Evolutionary conservation across 2,888 invertebrate species (phyloP), one percentile per base, ranked within the genome.

Genomic region (Aleiodes leptofemur): DNA sequence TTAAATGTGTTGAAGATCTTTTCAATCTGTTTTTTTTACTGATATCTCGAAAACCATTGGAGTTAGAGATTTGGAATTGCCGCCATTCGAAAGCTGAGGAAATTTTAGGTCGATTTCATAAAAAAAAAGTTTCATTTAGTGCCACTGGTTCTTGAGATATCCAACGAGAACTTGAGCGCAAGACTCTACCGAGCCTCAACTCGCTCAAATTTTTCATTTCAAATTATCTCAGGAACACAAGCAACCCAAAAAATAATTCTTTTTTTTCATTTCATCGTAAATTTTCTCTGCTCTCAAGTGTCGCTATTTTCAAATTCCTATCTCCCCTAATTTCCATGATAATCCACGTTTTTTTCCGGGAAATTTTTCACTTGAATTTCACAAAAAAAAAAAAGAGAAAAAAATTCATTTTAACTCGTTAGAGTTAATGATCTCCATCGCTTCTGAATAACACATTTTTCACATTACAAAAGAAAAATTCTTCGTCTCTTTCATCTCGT

Each of bases 251-350:
- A 31, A 31, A 31, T n/a, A 4, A 2, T 4, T n/a, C 31, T 57
- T 57, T 57, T 57, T 57, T 57, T n/a, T 31, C 13, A 13, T 59
- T 57, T 31, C 5, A 31, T 57, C 2, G 57, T 13, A 57, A 57
- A 57, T 57, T 57, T 29, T 0, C 2, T 9, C 16, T 13, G 31
- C 57, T 57, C 13, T 23, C 9, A 29, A 29, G 5, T 57, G 57
- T 7, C 29, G 11, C 29, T 4, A 29, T 29, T 29, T 57, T 13
- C 9, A 56, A 9, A 7, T 29, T 9, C 74, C 72, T 59, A 74
- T 74, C 78, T 76, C 73, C 69, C 69, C 74, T 76, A 74, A 64
- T 74, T 74, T 50, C 76, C 69, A 74, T 76, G 50, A 73, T 72
- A 75, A 78, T 78, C 74, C 13, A 9, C 11, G 29, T 56, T 8